A percentile compares a stretch with the other conserved stretches of the same genome.
phyloP scores from a whole-genome alignment of 2,113 vertebrate genomes.

The Capreolus pygargus region DNA sequence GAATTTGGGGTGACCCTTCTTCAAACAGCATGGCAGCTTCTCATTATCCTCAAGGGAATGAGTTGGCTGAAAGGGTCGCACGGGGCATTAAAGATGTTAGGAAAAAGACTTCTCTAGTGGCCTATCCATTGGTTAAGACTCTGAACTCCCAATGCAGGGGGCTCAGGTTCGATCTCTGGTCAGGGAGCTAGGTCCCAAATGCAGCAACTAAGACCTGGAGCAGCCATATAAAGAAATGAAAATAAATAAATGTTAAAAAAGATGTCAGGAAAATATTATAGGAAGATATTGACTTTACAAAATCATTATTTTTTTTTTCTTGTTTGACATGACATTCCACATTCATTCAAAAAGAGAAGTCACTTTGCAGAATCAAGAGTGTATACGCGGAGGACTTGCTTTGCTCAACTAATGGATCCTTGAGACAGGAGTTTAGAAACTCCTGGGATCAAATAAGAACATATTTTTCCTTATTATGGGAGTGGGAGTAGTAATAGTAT shows the following conservation, averaged over 20 bases:
- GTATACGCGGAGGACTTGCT: neutral
- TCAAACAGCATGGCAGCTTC: neutral
- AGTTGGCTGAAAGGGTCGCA: neutral
- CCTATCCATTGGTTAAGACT: neutral
- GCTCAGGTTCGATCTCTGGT: neutral
- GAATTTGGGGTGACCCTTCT: neutral
- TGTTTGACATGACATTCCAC: neutral
- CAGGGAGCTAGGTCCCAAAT: neutral
- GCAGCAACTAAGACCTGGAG: neutral
- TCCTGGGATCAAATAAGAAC: neutral
- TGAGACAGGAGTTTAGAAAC: neutral
- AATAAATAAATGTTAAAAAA: neutral
- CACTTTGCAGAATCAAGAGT: neutral
- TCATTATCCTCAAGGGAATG: neutral
- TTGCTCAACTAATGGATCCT: neutral
- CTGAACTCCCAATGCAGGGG: neutral
- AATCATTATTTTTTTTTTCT: neutral
- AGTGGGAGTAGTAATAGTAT: neutral
- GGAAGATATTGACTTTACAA: neutral
- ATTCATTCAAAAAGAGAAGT: neutral
- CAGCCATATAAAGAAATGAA: neutral
- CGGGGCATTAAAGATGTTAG: neutral
- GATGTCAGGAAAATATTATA: neutral
- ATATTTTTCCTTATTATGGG: neutral
- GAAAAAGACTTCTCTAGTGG: neutral